Conservation (phyloP, 2,113 vertebrate species). For the Neopipo cinnamomea region DNA sequence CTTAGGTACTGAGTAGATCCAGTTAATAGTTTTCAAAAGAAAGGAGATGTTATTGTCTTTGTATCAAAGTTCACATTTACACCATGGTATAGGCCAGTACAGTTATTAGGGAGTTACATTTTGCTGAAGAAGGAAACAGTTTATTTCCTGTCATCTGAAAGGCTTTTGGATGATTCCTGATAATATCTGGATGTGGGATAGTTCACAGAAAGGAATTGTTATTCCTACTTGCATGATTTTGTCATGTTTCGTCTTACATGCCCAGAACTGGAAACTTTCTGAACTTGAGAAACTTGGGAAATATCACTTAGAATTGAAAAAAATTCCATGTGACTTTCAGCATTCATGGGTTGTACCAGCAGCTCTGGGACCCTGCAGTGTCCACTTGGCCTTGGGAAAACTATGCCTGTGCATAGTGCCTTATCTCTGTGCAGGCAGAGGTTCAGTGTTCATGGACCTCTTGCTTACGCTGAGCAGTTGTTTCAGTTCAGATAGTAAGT, state of each 20-base stretch:
- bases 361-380: not conserved
- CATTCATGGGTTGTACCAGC: not conserved
- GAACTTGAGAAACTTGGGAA: not conserved
- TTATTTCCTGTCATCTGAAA: conserved; percentile 45
- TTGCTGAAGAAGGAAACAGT: conserved; percentile 45
- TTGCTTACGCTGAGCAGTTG: not conserved
- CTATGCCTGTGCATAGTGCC: not conserved
- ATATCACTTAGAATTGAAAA: not conserved
- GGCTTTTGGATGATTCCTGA: conserved; percentile 19
- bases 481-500: not conserved
- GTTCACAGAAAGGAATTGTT: not conserved
- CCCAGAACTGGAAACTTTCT: not conserved
- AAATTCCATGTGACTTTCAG: not conserved
- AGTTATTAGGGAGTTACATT: conserved; percentile 51
- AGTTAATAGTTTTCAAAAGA: conserved; percentile 2
- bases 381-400: not conserved
- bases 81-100: conserved; percentile 37
- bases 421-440: not conserved
- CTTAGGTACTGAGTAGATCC: conserved; percentile 2
- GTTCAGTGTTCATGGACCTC: fast-evolving
- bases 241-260: not conserved
- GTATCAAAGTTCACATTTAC: conserved; percentile 53
- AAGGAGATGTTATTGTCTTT: conserved; percentile 39
- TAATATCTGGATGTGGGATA: not conserved
- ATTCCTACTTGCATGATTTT: not conserved